These are phyloP conservation scores for Pristionchus mayeri DNA, from an alignment of 2,888 invertebrate species.

Conservation along the genomic window DNA sequence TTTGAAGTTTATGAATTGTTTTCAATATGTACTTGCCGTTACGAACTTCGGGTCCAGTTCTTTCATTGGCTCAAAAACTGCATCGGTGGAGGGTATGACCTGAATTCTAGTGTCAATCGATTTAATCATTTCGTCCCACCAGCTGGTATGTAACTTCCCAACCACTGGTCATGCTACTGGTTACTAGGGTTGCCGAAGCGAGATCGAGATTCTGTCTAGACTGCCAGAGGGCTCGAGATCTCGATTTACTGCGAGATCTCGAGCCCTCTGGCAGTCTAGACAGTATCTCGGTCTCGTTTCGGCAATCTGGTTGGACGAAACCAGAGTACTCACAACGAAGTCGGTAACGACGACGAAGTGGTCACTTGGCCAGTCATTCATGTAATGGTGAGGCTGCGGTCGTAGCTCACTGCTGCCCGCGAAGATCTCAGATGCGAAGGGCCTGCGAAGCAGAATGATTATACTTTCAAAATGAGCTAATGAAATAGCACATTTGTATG, in stretches of 20 bases:
- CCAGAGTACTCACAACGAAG: constrained; percentile 52
- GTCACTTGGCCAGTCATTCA: constrained; percentile 74
- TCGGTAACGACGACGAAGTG: constrained; percentile 72
- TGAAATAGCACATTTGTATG: too few species aligned
- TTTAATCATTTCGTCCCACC: too few species aligned
- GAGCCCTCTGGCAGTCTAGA: background rate
- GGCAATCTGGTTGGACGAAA: background rate
- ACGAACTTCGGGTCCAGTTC: background rate
- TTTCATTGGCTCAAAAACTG: background rate
- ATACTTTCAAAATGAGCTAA: too few species aligned
- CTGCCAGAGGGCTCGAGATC: too few species aligned
- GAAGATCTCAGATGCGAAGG: constrained; percentile 57
- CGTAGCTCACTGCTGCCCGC: constrained; percentile 61
- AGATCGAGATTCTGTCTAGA: too few species aligned
- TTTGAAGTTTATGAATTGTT: background rate
- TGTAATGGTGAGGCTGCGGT: constrained; percentile 65
- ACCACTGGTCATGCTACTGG: too few species aligned
- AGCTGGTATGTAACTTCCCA: too few species aligned
- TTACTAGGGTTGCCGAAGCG: too few species aligned
- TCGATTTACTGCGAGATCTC: too few species aligned
- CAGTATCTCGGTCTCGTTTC: background rate
- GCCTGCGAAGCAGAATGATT: too few species aligned
- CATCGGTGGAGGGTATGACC: background rate
- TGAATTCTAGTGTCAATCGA: background rate
- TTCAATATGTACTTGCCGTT: background rate